Evolutionary conservation across 2,888 invertebrate species (phyloP).

Genomic region (Cordilura impudica): DNA sequence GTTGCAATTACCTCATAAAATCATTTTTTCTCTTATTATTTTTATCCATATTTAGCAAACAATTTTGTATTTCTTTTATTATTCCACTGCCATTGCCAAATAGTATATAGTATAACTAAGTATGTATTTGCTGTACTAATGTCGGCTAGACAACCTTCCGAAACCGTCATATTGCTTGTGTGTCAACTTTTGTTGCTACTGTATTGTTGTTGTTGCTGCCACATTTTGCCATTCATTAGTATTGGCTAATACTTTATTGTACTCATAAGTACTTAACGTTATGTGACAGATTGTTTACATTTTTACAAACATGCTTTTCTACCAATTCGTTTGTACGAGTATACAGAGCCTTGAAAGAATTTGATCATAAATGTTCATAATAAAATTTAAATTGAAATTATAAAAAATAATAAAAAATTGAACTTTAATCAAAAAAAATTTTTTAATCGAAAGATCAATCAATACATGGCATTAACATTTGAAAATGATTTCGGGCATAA

Average conservation of each 20-base stretch:
- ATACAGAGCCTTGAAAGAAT: not conserved
- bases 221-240: conserved; percentile 3
- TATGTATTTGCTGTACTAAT: not conserved
- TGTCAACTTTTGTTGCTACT: conserved; percentile 1
- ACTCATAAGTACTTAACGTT: conserved; percentile 9
- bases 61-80: conserved; percentile 27
- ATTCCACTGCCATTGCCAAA: conserved; percentile 55
- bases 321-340: not conserved
- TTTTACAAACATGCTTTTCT: not conserved
- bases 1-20: not conserved
- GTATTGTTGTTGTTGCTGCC: not conserved
- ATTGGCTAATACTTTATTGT: not conserved
- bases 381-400: no score
- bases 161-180: conserved; percentile 28
- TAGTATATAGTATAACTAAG: conserved; percentile 1
- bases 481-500: no score
- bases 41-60: conserved; percentile 6
- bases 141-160: conserved; percentile 47
- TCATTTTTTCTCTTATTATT: not conserved
- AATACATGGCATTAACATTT: no score
- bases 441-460: no score
- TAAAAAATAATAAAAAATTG: no score
- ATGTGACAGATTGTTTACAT: conserved; percentile 31
- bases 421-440: no score
- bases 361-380: no score